Percentiles rank a stretch among this genome's conserved stretches.
Conservation (phyloP, 1,140 invertebrate species). For the Leguminivora glycinivorella region DNA sequence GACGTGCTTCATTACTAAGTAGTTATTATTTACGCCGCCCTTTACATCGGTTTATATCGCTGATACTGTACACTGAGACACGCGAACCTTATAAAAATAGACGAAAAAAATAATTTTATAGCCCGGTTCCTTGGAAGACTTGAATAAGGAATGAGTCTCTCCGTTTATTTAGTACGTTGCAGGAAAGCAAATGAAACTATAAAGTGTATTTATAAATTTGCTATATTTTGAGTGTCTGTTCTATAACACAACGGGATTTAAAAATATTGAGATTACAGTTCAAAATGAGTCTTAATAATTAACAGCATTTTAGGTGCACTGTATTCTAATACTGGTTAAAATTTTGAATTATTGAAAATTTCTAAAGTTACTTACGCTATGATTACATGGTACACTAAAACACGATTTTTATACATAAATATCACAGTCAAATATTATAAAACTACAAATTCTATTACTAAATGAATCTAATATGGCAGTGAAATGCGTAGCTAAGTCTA, state of each 20-base stretch:
- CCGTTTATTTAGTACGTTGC: not conserved
- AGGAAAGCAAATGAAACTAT: conserved; percentile 29
- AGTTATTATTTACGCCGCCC: conserved; percentile 53
- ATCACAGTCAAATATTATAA: conserved; percentile 76
- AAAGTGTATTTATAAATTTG: conserved; percentile 52
- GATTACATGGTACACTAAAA: conserved; percentile 68
- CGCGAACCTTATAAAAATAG: conserved; percentile 20
- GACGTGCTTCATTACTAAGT: conserved; percentile 57
- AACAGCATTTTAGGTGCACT: conserved; percentile 19
- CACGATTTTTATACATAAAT: conserved; percentile 74
- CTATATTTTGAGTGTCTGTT: conserved; percentile 59
- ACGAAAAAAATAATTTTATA: conserved; percentile 18
- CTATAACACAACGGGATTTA: conserved; percentile 56
- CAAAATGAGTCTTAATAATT: conserved; percentile 34
- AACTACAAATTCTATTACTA: conserved; percentile 63
- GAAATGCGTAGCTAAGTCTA: conserved; percentile 53
- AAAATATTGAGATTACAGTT: conserved; percentile 64
- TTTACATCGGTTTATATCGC: conserved; percentile 38
- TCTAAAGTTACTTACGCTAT: conserved; percentile 31
- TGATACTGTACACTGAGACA: conserved; percentile 26
- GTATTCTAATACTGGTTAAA: conserved; percentile 17
- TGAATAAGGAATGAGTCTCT: not conserved
- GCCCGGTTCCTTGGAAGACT: not conserved
- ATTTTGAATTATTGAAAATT: conserved; percentile 31
- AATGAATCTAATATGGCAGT: conserved; percentile 71